Base-by-base conservation (phyloP, 2,888 invertebrate species). In the Cerastis rubricosa region DNA sequence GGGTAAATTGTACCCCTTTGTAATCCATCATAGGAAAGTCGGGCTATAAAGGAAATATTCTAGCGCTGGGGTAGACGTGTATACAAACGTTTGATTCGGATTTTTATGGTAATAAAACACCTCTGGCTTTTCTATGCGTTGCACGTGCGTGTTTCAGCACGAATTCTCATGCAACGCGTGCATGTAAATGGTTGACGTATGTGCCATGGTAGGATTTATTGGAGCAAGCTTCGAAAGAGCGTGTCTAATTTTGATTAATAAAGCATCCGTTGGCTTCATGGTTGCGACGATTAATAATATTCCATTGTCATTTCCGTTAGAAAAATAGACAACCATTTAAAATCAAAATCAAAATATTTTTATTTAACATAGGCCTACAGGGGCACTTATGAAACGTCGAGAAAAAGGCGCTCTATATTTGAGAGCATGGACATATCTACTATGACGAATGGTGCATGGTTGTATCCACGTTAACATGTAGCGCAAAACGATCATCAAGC, bases 11-110 rank as follows among this genome's bases (percentile, higher is more conserved):
- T 49, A 65, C 17, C 40, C n/a, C 25, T 47, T 57, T 80, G 65
- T 51, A 65, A 80, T 80, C 80, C 40, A 80, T 84, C 80, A 71
- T 61, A 19, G 35, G 14, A 49, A 79, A 84, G 22, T 69, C 14
- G 45, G 57, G 47, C 0, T 65, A 69, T 61, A 64, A 71, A 54
- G 40, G 3, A 29, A 79, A 65, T 9, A 65, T 79, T 63, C 17
- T 29, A 43, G n/a, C 19, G 17, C 12, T 54, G 25, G 0, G 11
- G 14, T 47, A 76, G 35, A 40, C 45, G 40, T 43, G 4, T 17
- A 8, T 29, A 57, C 29, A 63, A 45, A 47, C 12, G 35, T 82
- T 35, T 35, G 67, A 25, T 63, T 57, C 22, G 9, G n/a, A 25
- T 17, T n/a, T 76, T 61, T 59, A n/a, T 76, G 12, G 22, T 14